Conservation (phyloP, 2,797 vertebrate species). For the Harpagifer antarcticus region DNA sequence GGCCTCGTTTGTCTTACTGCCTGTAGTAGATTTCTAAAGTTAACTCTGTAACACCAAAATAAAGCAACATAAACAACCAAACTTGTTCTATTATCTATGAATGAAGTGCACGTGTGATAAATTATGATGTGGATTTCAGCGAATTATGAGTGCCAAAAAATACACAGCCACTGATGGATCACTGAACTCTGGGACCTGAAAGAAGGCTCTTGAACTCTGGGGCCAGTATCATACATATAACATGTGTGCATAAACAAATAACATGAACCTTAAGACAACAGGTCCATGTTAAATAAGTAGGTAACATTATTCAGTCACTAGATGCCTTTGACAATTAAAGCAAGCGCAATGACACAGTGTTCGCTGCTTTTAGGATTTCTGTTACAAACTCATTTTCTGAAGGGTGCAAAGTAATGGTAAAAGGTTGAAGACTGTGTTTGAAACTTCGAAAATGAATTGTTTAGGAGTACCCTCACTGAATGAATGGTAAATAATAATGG, state of each 20-base stretch:
- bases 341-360: neutral
- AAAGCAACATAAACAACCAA: slow-evolving; percentile 76
- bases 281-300: neutral
- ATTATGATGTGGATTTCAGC: neutral
- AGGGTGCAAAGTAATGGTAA: neutral
- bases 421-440: neutral
- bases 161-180: neutral
- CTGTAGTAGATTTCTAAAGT: slow-evolving; percentile 89
- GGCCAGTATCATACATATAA: neutral
- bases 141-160: neutral
- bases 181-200: neutral
- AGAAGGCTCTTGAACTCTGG: neutral
- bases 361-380: neutral
- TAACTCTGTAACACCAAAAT: slow-evolving; percentile 94
- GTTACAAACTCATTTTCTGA: slow-evolving; percentile 1
- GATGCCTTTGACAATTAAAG: neutral
- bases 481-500: neutral
- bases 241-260: neutral
- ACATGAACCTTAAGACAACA: neutral
- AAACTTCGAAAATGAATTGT: too few species aligned
- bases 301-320: neutral
- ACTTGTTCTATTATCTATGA: slow-evolving; percentile 12
- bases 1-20: slow-evolving; percentile 82
- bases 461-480: neutral
- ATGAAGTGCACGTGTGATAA: neutral